Evolutionary conservation across 2,797 vertebrate species (phyloP).

Genomic region (Dendrocincla tyrannina): DNA sequence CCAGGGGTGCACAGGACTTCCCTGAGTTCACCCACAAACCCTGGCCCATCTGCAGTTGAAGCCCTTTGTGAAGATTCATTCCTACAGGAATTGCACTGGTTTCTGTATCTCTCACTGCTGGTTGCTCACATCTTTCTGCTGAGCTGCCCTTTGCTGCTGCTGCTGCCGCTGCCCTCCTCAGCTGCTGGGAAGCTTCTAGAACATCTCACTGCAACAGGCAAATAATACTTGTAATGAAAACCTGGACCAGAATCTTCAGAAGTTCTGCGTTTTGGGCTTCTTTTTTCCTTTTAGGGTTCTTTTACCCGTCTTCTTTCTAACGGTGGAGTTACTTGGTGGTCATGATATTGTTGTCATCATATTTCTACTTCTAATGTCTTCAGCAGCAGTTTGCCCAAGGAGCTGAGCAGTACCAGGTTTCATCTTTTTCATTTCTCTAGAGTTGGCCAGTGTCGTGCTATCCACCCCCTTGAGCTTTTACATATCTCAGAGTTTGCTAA

Average conservation of each 20-base stretch:
- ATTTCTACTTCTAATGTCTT: not conserved
- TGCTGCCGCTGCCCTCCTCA: not conserved
- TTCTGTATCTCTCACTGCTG: not conserved
- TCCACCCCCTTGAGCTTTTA: not conserved
- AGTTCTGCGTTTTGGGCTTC: rapidly evolving
- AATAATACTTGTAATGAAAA: not conserved
- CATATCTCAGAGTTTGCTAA: not conserved
- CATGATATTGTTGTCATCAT: rapidly evolving
- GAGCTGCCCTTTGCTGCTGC: not conserved
- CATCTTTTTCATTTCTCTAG: not conserved
- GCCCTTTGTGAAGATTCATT: not conserved
- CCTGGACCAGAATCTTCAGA: not conserved
- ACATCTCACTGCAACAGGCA: not conserved
- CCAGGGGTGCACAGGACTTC: not conserved
- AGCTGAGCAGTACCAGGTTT: not conserved
- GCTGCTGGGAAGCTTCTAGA: not conserved
- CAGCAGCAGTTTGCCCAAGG: not conserved
- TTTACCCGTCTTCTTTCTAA: not conserved
- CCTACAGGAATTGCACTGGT: not conserved
- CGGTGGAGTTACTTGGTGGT: not conserved
- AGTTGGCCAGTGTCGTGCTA: not conserved
- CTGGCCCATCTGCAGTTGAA: not conserved
- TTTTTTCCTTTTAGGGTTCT: not conserved
- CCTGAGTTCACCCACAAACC: not conserved
- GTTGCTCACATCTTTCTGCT: not conserved